These are phyloP conservation scores for Gryllus longicercus DNA, from an alignment of 2,888 invertebrate genomes.

Conservation along the genomic window DNA sequence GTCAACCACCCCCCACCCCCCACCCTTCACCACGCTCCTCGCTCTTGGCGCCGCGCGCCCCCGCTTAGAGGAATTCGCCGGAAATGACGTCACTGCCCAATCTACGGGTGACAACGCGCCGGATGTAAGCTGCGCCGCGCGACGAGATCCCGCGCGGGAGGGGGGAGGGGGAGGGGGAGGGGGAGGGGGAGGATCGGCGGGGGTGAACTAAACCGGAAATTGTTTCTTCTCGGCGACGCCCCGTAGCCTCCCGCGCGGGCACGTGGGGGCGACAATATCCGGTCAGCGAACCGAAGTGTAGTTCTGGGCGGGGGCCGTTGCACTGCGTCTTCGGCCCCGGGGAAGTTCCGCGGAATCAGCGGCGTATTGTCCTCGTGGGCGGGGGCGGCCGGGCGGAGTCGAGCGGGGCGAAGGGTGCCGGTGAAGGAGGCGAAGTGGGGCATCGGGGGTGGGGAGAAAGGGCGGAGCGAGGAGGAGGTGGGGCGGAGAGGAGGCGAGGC, in stretches of 20 bases:
- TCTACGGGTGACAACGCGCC: slow-evolving; percentile 1
- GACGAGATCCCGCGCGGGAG: not conserved
- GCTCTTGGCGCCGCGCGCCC: not conserved
- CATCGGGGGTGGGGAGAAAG: no score
- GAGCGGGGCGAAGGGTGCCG: no score
- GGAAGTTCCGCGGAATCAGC: no score
- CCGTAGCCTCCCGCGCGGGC: not conserved
- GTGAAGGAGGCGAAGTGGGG: no score
- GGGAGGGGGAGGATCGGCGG: not conserved
- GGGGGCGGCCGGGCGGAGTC: no score
- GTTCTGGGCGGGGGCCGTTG: no score
- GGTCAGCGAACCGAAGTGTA: not conserved
- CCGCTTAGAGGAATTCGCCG: not conserved
- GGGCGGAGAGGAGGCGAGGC: no score
- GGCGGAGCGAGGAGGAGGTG: no score
- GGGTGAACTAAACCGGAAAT: not conserved
- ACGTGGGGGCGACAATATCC: not conserved
- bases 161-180: not conserved
- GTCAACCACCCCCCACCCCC: not conserved
- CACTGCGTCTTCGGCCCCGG: no score
- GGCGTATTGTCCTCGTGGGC: no score
- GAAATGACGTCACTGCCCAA: slow-evolving; percentile 2
- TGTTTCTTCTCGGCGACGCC: not conserved
- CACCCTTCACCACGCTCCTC: not conserved
- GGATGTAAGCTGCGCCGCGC: not conserved